phyloP scores from a whole-genome alignment of 2,888 invertebrate species.

The Agriopis leucophaearia region DNA sequence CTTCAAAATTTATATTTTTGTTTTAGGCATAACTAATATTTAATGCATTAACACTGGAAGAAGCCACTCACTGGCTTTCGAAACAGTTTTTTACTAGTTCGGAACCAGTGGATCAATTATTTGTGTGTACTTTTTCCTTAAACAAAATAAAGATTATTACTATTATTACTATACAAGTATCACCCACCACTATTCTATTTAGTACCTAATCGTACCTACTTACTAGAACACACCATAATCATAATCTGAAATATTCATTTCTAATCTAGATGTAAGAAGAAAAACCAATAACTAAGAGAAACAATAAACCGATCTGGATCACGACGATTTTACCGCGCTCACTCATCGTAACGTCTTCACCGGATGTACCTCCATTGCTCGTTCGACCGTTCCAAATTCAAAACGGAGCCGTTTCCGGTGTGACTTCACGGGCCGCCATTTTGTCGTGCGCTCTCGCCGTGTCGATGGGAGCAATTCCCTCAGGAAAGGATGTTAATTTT shows the following conservation, averaged over 20 bases:
- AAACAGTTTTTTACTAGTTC: too few relatives aligned
- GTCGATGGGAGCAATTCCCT: constrained; percentile 78
- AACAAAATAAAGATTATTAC: too few relatives aligned
- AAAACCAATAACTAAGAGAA: constrained; percentile 40
- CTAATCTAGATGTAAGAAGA: constrained; percentile 8
- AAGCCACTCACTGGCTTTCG: too few relatives aligned
- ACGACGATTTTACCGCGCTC: constrained; percentile 58
- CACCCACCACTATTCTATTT: too few relatives aligned
- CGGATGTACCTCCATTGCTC: constrained; percentile 86
- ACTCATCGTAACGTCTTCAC: constrained; percentile 84
- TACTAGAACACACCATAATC: too few relatives aligned
- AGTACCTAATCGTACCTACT: too few relatives aligned
- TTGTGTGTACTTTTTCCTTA: too few relatives aligned
- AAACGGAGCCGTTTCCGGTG: constrained; percentile 85
- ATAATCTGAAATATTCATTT: not conserved
- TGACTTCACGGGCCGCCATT: constrained; percentile 81
- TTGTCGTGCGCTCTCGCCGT: constrained; percentile 74
- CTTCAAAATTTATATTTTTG: too few relatives aligned
- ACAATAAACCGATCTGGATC: constrained; percentile 47
- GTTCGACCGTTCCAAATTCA: constrained; percentile 86
- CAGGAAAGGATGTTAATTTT: constrained; percentile 68
- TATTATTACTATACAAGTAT: too few relatives aligned
- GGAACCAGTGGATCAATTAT: too few relatives aligned
- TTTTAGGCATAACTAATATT: too few relatives aligned
- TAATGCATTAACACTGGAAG: too few relatives aligned